Evolutionary conservation across 2,113 vertebrate genomes (phyloP).

Genomic region (Tragelaphus buxtoni): DNA sequence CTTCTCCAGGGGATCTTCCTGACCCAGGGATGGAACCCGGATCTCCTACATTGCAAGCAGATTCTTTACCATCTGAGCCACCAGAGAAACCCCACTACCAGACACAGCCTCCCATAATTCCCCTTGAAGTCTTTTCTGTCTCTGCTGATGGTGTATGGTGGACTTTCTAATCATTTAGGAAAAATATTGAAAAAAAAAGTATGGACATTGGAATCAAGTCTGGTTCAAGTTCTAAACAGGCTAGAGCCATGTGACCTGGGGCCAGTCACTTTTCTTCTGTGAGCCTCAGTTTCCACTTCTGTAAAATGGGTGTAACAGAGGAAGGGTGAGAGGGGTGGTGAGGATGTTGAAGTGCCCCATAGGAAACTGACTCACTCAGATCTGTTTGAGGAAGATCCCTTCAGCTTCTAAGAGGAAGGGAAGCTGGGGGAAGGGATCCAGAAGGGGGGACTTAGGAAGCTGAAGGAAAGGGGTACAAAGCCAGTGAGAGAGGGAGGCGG

Average conservation of each 20-base stretch:
- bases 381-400: neutral
- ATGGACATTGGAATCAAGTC: neutral
- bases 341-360: neutral
- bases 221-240: neutral
- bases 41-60: neutral
- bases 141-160: neutral
- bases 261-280: neutral
- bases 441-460: neutral
- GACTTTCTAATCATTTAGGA: neutral
- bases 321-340: neutral
- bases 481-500: neutral
- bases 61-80: neutral
- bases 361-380: neutral
- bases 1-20: neutral
- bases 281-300: neutral
- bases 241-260: neutral
- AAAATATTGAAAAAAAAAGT: neutral
- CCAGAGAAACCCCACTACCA: neutral
- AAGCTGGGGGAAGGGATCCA: neutral
- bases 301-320: neutral
- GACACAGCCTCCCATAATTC: neutral
- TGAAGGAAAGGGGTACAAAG: neutral
- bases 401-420: neutral
- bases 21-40: neutral
- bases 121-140: neutral